Base-by-base conservation (phyloP, 2,797 vertebrate species). In the Typhlichthys subterraneus region DNA sequence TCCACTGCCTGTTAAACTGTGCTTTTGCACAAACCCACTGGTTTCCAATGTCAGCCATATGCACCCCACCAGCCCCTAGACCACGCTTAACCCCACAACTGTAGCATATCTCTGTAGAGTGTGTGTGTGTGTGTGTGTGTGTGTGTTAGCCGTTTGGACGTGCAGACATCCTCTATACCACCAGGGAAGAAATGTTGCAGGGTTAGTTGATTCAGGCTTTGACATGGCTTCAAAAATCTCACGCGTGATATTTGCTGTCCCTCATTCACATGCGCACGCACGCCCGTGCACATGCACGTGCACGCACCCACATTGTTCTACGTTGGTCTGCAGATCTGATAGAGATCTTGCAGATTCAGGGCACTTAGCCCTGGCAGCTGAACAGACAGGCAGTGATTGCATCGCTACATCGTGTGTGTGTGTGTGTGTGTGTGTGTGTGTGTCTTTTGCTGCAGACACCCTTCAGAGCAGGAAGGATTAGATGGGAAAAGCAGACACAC, bases 341-440 rank as follows among this genome's bases (percentile, higher is more conserved):
- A 82, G 69, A 78, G 77, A 86, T 89, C 89, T 87, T 61, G 58
- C 70, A 82, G 81, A 87, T 82, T 85, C 61, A 57, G 80, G 77
- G 68, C 70, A 80, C 82, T 88, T 82, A 83, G 75, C 63, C 76
- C 77, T 89, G 86, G 85, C 88, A 88, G 77, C 84, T 77, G 76
- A 90, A 90, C 81, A 90, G 83, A 85, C 76, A 79, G 57, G 59
- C 69, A 71, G 53, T 80, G 81, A 84, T 88, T 84, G 60, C 78
- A 81, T 86, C 66, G 47, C 12, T 59, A n/a, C n/a, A 45, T 13
- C 50, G 12, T 19, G 48, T 15, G n/a, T 51, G 14, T 45, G 11
- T 52, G 59, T 60, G 58, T 51, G 58, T 47, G 23, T 60, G 47
- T 50, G 47, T 47, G 31, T 66, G 31, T 66, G 19, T 52, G 38